Base-by-base conservation (phyloP, 2,113 vertebrate species). In the Sus scrofa region DNA sequence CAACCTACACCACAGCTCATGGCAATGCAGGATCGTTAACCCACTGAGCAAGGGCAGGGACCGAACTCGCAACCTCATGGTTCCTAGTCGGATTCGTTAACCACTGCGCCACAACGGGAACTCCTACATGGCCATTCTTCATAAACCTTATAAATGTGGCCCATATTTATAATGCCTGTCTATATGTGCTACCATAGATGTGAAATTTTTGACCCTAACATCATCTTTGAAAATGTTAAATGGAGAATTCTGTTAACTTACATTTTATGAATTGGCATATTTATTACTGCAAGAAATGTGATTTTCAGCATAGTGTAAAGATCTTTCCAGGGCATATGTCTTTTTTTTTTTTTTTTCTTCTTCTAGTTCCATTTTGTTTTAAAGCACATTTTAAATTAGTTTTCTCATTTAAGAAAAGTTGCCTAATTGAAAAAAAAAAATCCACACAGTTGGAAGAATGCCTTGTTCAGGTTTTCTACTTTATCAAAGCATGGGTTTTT, bases 401-500 rank as follows among this genome's bases (percentile, higher is more conserved):
- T 84, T 98, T 98, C 98, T 97, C 93, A 98, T 98, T 98, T 98
- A 98, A 97, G 98, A 98, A 98, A 98, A 98, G 97, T 98, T 98
- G 97, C 98, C 97, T 98, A 98, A 98, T 97, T 98, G 13, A 58
- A 79, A 78, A 54, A 54, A 54, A 78, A 56, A 5, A 34, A 34
- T 19, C 22, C 44, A 74, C 1, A 27, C 12, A 16, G 27, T 73
- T 79, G 34, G 70, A 93, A 86, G 44, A 65, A 78, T 11, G 7
- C 20, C 18, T 82, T 10, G 1, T 34, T 73, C 10, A 58, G 50
- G 5, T 24, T 89, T 85, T 50, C 34, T 86, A 20, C 39, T 75
- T 94, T 56, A 62, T 27, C n/a, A 30, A 50, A 20, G 5, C 18
- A n/a, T 77, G n/a, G 26, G 56, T 14, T 30, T 63, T 92, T 79